A percentile compares a stretch with the other conserved stretches of the same genome.
These are phyloP conservation scores for Philaethria dido DNA, from an alignment of 2,888 invertebrate species.

Conservation along the genomic window DNA sequence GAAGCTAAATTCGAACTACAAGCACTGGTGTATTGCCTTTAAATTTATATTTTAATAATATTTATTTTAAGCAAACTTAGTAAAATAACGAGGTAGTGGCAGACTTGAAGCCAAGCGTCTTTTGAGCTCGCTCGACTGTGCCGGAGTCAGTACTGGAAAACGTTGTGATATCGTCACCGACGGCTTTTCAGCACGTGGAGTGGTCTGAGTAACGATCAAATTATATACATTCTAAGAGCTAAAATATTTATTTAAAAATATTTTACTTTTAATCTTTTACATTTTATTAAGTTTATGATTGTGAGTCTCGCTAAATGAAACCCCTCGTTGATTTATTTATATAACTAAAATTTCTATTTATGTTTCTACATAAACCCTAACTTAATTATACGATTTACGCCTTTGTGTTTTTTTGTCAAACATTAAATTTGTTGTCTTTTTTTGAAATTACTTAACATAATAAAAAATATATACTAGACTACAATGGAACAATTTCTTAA, in stretches of 20 bases:
- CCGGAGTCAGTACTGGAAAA: slow-evolving; percentile 52
- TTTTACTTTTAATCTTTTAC: slow-evolving; percentile 14
- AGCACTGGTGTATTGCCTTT: slow-evolving; percentile 45
- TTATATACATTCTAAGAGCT: slow-evolving; percentile 39
- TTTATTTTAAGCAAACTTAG: slow-evolving; percentile 68
- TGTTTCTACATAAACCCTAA: too few relatives aligned
- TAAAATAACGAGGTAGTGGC: slow-evolving; percentile 72
- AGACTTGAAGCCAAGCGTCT: slow-evolving; percentile 43
- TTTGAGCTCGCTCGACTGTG: slow-evolving; percentile 60
- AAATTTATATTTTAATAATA: slow-evolving; percentile 73
- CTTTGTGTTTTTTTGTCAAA: too few relatives aligned
- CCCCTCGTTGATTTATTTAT: neutral
- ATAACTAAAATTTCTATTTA: neutral
- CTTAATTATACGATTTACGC: too few relatives aligned
- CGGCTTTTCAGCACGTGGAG: slow-evolving; percentile 39
- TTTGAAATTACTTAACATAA: too few relatives aligned
- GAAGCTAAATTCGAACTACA: too few relatives aligned
- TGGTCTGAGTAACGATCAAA: slow-evolving; percentile 48
- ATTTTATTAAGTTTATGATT: slow-evolving; percentile 11
- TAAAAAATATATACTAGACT: too few relatives aligned
- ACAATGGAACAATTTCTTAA: neutral
- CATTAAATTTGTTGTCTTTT: too few relatives aligned
- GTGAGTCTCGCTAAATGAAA: neutral
- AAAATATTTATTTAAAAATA: slow-evolving; percentile 8
- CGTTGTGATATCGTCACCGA: slow-evolving; percentile 60